A percentile compares a stretch with the other conserved stretches of the same genome.
These are phyloP conservation scores for Castor canadensis DNA, from an alignment of 2,113 vertebrate species.

Conservation along the genomic window DNA sequence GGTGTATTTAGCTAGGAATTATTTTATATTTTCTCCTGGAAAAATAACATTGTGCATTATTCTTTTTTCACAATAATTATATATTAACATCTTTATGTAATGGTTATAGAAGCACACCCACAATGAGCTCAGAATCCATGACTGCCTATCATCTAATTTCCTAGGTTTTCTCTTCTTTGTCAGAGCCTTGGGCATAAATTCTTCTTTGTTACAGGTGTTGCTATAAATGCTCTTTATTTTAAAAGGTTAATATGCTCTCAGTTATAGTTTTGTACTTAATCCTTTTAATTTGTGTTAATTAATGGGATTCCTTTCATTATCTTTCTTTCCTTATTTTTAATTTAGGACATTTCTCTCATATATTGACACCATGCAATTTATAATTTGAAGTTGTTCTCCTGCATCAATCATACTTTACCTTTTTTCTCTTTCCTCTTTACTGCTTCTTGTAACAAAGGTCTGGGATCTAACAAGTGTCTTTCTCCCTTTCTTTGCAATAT, in stretches of 20 bases:
- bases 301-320: neutral
- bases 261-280: neutral
- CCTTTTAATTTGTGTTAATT: neutral
- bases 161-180: neutral
- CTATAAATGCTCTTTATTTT: neutral
- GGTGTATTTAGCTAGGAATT: neutral
- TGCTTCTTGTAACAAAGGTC: neutral
- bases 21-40: neutral
- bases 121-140: neutral
- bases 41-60: neutral
- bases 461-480: neutral
- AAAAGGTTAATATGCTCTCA: neutral
- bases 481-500: neutral
- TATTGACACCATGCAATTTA: neutral
- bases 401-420: neutral
- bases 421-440: neutral
- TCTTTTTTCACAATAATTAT: neutral
- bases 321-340: constrained; percentile 47
- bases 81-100: neutral
- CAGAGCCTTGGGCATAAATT: neutral
- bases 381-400: constrained; percentile 1
- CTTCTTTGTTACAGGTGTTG: neutral
- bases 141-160: neutral
- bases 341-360: neutral
- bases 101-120: neutral